Base-by-base conservation (phyloP, 1,140 invertebrate genomes). In the Ips nitidus region DNA sequence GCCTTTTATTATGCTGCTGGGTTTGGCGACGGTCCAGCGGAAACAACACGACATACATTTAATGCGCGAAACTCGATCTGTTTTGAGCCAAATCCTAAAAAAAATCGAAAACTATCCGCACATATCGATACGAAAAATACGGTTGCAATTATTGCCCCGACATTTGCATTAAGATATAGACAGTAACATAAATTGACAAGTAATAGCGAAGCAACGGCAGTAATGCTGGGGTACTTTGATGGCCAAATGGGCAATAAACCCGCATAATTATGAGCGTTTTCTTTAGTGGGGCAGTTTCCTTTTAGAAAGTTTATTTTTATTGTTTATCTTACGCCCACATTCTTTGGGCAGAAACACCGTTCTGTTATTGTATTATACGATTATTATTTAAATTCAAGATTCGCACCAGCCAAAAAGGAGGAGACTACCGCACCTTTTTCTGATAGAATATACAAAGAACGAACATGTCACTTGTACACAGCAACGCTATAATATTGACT, bases 1-100 rank as follows among this genome's bases (percentile, higher is more conserved):
- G 43, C 45, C 36, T 64, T 61, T 61, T 61, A 61, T 61, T 61
- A 42, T 61, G 41, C 57, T 42, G 39, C 22, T 22, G 22, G 22
- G 57, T 5, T 59, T 59, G 57, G 57, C 57, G 41, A n/a, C 3
- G 57, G 57, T 40, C 41, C 57, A 42, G 57, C 38, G 57, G 41
- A 42, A 42, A 59, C 38, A 39, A 8, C 52, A 55, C 52, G 37
- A 22, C 22, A 22, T 22, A 22, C 22, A 22, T 22, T 22, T 22
- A 22, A 55, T 55, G 57, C 39, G 37, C 40, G 57, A 59, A 59
- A 59, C 36, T 59, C 57, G 38, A 59, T 59, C 39, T 59, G 41
- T 59, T 59, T 59, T 59, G 39, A 36, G 6, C 45, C 3, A 2
- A 50, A 47, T 5, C 45, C 4, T 47, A 47, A n/a, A 47, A n/a